phyloP scores from a whole-genome alignment of 2,113 vertebrate genomes.

The Corythornis madagascariensis region DNA sequence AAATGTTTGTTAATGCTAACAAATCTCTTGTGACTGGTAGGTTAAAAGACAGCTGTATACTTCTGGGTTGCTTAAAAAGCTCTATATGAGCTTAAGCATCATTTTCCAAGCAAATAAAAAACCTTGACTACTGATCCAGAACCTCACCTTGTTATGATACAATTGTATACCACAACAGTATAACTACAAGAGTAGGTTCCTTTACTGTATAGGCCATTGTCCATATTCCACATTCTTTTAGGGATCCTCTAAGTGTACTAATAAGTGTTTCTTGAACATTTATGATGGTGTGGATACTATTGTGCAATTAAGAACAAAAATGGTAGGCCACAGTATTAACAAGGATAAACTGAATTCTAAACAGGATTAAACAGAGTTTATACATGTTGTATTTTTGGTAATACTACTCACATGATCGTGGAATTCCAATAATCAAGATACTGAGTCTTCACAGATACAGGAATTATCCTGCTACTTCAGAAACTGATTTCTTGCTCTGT shows the following conservation, averaged over 20 bases:
- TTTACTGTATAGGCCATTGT: neutral
- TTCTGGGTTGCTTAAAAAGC: neutral
- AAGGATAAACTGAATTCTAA: constrained; percentile 1
- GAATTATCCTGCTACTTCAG: neutral
- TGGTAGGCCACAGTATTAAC: neutral
- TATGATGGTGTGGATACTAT: neutral
- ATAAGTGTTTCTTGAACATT: neutral
- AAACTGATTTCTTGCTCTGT: neutral
- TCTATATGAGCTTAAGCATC: neutral
- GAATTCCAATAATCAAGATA: neutral
- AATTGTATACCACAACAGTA: neutral
- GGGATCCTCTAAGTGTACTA: neutral
- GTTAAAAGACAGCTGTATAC: neutral
- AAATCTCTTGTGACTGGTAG: neutral
- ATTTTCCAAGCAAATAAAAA: neutral
- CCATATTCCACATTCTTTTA: neutral
- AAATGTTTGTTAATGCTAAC: neutral
- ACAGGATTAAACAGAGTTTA: neutral
- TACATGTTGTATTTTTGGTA: neutral
- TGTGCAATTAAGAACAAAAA: neutral
- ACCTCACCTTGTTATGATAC: neutral
- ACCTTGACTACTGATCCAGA: neutral
- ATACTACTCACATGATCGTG: neutral
- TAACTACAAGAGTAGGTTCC: neutral
- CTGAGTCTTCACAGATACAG: neutral